Evolutionary conservation across 1,140 invertebrate species (phyloP).

Genomic region (Hycleus phaleratus): DNA sequence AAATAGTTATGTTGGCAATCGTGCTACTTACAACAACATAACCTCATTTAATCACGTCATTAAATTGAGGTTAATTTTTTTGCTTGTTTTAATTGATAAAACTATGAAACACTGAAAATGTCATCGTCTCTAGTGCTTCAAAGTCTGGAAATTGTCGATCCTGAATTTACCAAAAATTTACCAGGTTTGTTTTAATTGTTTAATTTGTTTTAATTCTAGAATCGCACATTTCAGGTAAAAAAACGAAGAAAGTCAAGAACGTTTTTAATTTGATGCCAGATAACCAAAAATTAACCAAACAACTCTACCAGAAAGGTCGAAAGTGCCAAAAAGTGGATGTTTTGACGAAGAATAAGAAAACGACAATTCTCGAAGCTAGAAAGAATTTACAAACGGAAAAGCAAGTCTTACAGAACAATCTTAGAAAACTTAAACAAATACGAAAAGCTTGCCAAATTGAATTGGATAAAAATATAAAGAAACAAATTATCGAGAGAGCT

Average conservation of each 20-base stretch:
- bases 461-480: conserved; percentile 34
- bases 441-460: conserved; percentile 34
- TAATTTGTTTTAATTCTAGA: not conserved
- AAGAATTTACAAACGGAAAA: conserved; percentile 28
- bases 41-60: too few relatives aligned
- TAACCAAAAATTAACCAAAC: conserved; percentile 19
- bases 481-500: conserved; percentile 46
- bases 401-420: conserved; percentile 39
- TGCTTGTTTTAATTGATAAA: too few relatives aligned
- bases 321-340: conserved; percentile 21
- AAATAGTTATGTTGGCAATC: too few relatives aligned
- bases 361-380: conserved; percentile 30
- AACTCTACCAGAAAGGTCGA: not conserved
- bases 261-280: conserved; percentile 28
- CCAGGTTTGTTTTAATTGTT: not conserved
- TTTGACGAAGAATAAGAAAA: conserved; percentile 25
- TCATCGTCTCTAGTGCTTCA: too few relatives aligned
- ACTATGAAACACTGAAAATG: too few relatives aligned
- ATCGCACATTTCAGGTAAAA: conserved; percentile 18
- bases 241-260: conserved; percentile 21
- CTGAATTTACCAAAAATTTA: too few relatives aligned
- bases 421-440: conserved; percentile 39
- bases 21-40: too few relatives aligned
- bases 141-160: too few relatives aligned
- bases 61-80: too few relatives aligned